These are phyloP conservation scores for Falco peregrinus DNA, from an alignment of 2,797 vertebrate species.

Conservation along the genomic window DNA sequence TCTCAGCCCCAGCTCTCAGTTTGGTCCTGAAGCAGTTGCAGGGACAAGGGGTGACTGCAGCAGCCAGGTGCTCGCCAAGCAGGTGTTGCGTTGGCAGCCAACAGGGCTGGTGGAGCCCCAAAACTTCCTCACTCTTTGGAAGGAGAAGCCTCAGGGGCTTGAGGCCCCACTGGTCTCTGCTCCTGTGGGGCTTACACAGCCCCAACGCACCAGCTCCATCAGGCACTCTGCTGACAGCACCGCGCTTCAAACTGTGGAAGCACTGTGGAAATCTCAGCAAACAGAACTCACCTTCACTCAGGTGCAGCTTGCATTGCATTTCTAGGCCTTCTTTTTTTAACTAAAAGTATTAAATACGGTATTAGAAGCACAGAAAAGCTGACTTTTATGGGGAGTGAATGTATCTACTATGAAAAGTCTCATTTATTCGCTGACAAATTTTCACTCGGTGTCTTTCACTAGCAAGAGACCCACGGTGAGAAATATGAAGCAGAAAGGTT, in stretches of 20 bases:
- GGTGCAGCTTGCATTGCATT: not conserved
- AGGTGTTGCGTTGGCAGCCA: not conserved
- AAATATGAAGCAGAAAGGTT: not conserved
- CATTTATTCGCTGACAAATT: not conserved
- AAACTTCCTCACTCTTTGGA: accelerated
- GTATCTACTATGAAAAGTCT: not conserved
- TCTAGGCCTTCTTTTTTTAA: not conserved
- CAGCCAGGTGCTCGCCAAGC: accelerated
- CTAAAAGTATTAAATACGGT: not conserved
- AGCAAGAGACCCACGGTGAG: not conserved
- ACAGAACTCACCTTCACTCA: not conserved
- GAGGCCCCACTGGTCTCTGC: not conserved
- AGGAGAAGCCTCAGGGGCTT: not conserved
- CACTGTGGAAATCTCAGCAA: not conserved
- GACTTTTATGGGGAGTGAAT: not conserved
- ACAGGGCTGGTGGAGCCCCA: not conserved
- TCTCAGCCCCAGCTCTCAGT: not conserved
- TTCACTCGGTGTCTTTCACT: not conserved
- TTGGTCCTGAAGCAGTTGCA: not conserved
- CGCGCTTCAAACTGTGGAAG: not conserved
- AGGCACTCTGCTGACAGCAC: accelerated
- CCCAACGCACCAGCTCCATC: accelerated
- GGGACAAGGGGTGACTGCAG: not conserved
- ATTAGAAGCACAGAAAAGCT: not conserved
- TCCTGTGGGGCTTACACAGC: not conserved